These are phyloP conservation scores for Drosophila neotestacea DNA, from an alignment of 2,888 invertebrate species.

Conservation along the genomic window DNA sequence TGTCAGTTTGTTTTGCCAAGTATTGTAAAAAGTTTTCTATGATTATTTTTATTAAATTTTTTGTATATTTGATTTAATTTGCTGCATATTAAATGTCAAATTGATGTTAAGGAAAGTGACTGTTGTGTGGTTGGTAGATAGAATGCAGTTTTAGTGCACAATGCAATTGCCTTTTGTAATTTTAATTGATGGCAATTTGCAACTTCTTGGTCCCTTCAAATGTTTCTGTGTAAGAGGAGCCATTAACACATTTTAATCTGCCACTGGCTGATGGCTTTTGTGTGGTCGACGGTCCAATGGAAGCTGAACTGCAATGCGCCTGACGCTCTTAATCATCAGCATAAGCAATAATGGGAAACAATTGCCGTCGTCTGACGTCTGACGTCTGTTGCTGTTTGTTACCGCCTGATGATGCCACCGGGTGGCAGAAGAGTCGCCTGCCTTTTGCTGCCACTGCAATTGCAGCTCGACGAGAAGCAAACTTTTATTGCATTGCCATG, in stretches of 20 bases:
- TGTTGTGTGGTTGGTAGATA: slow-evolving; percentile 9
- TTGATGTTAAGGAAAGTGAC: slow-evolving; percentile 17
- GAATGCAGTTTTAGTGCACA: slow-evolving; percentile 32
- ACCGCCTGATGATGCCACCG: slow-evolving; percentile 11
- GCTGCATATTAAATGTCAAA: slow-evolving; percentile 49
- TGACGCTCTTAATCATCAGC: slow-evolving; percentile 77
- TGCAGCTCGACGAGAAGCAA: slow-evolving; percentile 55
- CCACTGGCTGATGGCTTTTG: slow-evolving; percentile 70
- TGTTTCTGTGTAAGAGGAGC: slow-evolving; percentile 28
- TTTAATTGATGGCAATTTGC: slow-evolving; percentile 77
- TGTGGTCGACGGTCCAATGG: slow-evolving; percentile 61
- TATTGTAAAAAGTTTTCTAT: not conserved
- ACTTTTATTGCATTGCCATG: slow-evolving; percentile 82
- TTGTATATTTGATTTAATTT: slow-evolving; percentile 44
- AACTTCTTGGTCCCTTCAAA: slow-evolving; percentile 16
- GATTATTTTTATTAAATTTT: not conserved
- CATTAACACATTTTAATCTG: slow-evolving; percentile 83
- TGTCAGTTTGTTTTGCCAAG: not conserved
- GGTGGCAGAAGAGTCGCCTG: slow-evolving; percentile 31
- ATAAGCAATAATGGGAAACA: slow-evolving; percentile 80
- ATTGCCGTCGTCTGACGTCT: slow-evolving; percentile 60
- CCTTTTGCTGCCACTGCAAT: slow-evolving; percentile 71
- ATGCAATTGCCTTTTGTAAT: slow-evolving; percentile 57
- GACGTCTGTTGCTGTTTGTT: slow-evolving; percentile 35
- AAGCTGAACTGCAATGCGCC: slow-evolving; percentile 27